Evolutionary conservation across 1,140 invertebrate species (phyloP).

Genomic region (Laupala kohalensis): DNA sequence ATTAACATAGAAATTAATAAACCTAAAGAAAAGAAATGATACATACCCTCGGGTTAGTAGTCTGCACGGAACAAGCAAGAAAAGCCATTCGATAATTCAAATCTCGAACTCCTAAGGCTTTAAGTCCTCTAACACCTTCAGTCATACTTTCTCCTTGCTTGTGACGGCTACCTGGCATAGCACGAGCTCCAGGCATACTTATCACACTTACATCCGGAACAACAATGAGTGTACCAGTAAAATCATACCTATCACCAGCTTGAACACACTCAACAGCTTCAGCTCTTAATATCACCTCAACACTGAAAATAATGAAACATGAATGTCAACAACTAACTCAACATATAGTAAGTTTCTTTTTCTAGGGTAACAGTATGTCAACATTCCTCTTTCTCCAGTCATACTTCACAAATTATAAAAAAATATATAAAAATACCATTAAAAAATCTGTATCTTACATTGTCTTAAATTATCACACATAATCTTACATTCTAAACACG

Average conservation of each 20-base stretch:
- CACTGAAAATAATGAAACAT: constrained; percentile 35
- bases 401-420: no score
- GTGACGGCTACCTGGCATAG: constrained; percentile 65
- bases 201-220: constrained; percentile 89
- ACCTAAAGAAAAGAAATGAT: no score
- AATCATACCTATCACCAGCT: constrained; percentile 83
- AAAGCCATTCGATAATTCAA: constrained; percentile 92
- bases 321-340: neutral
- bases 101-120: constrained; percentile 89
- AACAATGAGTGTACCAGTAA: constrained; percentile 93
- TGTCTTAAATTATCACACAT: no score
- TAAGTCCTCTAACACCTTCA: constrained; percentile 85
- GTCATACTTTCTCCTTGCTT: constrained; percentile 55
- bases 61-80: constrained; percentile 80
- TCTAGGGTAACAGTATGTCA: no score
- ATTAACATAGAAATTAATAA: no score
- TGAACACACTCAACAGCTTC: constrained; percentile 95
- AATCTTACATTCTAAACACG: no score
- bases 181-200: constrained; percentile 69
- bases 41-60: constrained; percentile 63
- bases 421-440: no score
- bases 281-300: constrained; percentile 91
- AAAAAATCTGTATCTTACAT: no score
- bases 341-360: no score
- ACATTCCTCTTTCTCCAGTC: no score